Conservation (phyloP, 2,113 vertebrate genomes). For the Seriola quinqueradiata region DNA sequence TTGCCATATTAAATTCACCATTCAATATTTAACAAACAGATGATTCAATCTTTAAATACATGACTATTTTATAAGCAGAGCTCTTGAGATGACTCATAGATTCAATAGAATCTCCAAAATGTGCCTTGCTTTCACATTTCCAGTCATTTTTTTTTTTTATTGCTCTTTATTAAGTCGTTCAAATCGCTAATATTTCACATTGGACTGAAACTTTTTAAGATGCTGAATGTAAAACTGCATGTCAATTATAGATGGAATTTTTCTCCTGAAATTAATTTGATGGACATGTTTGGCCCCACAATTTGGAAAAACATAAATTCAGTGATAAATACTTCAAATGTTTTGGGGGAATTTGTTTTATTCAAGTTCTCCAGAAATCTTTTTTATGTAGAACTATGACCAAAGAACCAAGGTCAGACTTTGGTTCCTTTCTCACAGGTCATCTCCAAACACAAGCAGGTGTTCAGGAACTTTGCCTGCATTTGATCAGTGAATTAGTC, state of each 20-base stretch:
- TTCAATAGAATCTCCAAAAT: slow-evolving; percentile 46
- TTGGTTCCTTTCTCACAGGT: too few species aligned
- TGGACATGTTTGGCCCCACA: neutral
- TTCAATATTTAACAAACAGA: slow-evolving; percentile 62
- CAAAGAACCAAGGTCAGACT: too few species aligned
- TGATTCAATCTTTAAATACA: slow-evolving; percentile 44
- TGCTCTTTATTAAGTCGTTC: slow-evolving; percentile 7
- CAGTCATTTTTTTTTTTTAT: slow-evolving; percentile 6
- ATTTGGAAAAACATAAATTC: neutral
- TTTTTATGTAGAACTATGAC: too few species aligned
- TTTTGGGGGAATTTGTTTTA: neutral
- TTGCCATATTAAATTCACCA: neutral
- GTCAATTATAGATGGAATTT: neutral
- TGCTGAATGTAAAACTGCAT: neutral
- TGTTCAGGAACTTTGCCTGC: too few species aligned
- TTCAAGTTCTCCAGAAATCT: too few species aligned
- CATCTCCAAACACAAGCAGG: too few species aligned
- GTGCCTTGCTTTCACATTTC: slow-evolving; percentile 37
- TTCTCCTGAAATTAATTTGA: neutral
- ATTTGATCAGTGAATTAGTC: too few species aligned
- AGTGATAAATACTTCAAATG: neutral
- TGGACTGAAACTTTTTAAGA: neutral
- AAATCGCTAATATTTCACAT: neutral
- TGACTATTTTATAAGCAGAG: slow-evolving; percentile 37
- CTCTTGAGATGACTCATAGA: slow-evolving; percentile 37